Evolutionary conservation across 2,797 vertebrate species (phyloP), one percentile per base, ranked within the genome.

Genomic region (Melanitta fusca): DNA sequence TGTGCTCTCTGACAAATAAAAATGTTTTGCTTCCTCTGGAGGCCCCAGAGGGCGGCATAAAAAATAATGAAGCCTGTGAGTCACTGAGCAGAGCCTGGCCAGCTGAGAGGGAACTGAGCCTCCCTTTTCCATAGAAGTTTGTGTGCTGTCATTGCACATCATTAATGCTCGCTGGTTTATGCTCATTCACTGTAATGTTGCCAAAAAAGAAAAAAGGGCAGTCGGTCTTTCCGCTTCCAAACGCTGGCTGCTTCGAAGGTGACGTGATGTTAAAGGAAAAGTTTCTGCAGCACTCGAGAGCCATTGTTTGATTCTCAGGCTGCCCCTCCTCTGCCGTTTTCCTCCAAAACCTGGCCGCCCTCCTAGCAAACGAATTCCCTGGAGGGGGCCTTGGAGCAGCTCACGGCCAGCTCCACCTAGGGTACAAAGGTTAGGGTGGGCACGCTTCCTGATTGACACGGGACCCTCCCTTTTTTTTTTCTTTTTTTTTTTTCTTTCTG

Each of bases 21-120:
- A 96, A 95, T 89, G 93, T 93, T 95, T 93, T 85, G 87, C 95
- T 95, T 95, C 96, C 94, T 97, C 88, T 91, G 87, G 88, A 96
- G 91, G 80, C 91, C 93, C 94, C 90, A 72, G 89, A 96, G 95
- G 93, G 90, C 24, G 62, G 85, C 95, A 86, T 89, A 69, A 90
- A 84, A 95, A 89, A 82, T 85, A 60, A 64, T 88, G 93, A 61
- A 84, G 84, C 68, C 93, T 94, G 68, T 72, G 96, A 97, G 94
- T 96, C 96, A 95, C 86, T 56, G 84, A 86, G 88, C 71, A 17
- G 15, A 84, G 94, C 90, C 60, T 74, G 92, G 53, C 62, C 94
- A 88, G 91, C 95, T 69, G 82, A 88, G 95, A 93, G 66, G 36
- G 92, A 81, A 53, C 80, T 41, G 88, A 83, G 85, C 90, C 47